A percentile compares a stretch with the other conserved stretches of the same genome.
Conservation (phyloP, 2,113 vertebrate genomes). For the Calcarius ornatus region DNA sequence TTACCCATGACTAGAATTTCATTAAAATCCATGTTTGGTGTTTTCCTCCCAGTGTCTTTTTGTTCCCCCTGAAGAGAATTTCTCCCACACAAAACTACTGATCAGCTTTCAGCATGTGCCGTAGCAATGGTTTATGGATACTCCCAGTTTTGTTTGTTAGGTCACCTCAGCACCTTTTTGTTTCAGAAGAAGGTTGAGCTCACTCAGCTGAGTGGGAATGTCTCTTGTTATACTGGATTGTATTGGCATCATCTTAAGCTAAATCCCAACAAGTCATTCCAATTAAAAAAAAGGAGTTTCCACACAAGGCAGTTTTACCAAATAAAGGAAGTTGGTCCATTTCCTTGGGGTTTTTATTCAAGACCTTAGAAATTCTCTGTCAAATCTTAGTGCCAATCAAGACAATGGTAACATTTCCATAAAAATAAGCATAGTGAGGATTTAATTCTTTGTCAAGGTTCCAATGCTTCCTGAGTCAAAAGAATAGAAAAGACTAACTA, state of each 20-base stretch:
- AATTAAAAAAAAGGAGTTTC: not conserved
- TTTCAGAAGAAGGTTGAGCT: not conserved
- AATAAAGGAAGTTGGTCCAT: not conserved
- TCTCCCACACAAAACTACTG: not conserved
- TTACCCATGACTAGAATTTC: not conserved
- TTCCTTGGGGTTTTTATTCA: not conserved
- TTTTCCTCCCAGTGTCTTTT: not conserved
- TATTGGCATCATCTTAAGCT: not conserved
- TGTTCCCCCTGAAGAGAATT: not conserved
- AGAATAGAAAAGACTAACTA: not conserved
- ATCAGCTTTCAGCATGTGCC: not conserved
- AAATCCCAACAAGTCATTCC: not conserved
- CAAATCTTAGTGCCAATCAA: not conserved
- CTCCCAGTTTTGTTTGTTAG: not conserved
- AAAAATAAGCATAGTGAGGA: not conserved
- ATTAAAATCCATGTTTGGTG: not conserved
- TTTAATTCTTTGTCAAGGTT: not conserved
- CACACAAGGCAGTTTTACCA: not conserved
- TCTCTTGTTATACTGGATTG: not conserved
- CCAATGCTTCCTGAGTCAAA: not conserved
- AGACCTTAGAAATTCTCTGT: not conserved
- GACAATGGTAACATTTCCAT: not conserved
- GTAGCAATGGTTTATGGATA: not conserved
- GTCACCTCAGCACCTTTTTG: not conserved
- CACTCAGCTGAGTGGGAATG: not conserved